Conservation (phyloP, 1,140 invertebrate species). For the Drosophila nannoptera region DNA sequence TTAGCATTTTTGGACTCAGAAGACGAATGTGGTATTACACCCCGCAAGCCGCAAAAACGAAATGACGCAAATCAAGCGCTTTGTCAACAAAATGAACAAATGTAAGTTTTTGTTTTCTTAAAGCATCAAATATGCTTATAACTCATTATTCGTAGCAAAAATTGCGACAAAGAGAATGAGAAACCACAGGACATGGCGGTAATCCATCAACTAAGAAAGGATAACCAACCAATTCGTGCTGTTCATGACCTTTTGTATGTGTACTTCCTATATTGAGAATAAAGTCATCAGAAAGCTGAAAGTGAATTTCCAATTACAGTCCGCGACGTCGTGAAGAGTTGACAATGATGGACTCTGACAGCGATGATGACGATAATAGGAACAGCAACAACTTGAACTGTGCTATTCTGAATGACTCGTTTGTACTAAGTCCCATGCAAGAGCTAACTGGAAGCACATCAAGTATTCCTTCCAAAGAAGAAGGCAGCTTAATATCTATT, state of each 20-base stretch:
- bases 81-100: conserved; percentile 1
- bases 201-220: not conserved
- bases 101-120: conserved; percentile 6
- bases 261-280: too few relatives aligned
- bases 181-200: not conserved
- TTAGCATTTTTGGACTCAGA: conserved; percentile 62
- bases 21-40: conserved; percentile 65
- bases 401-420: conserved; percentile 76
- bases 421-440: conserved; percentile 66
- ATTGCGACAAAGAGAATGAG: conserved; percentile 43
- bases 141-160: conserved; percentile 6
- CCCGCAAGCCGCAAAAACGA: conserved; percentile 38
- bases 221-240: not conserved
- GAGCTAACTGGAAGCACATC: conserved; percentile 47
- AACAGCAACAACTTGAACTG: conserved; percentile 71
- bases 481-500: conserved; percentile 11
- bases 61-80: conserved; percentile 15
- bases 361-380: conserved; percentile 66
- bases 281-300: not conserved
- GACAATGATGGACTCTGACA: conserved; percentile 65
- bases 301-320: conserved; percentile 31
- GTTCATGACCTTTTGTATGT: conserved; percentile 34
- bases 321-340: conserved; percentile 67
- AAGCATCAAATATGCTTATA: not conserved
- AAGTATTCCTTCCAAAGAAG: conserved; percentile 12